Evolutionary conservation across 2,113 vertebrate species (phyloP), one percentile per base, ranked within the genome.

Genomic region (Galemys pyrenaicus): DNA sequence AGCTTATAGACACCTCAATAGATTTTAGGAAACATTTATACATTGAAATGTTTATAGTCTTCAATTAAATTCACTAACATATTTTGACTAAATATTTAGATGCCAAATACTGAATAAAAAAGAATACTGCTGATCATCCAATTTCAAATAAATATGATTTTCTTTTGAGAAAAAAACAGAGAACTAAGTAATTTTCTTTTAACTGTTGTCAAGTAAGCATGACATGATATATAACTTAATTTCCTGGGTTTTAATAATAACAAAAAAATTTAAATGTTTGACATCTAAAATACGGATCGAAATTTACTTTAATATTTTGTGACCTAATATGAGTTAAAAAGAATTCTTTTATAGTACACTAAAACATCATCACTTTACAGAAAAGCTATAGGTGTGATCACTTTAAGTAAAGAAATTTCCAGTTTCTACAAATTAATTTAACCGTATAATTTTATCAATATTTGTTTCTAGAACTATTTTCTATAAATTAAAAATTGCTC

Each of bases 401-500:
- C 1, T 58, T 0, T 60, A 94, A 84, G 80, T 80, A 87, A 92
- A 91, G 49, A 93, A 94, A 92, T 49, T 46, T 94, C 28, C 17
- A 0, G 46, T 78, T 24, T 87, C 46, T 94, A 85, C 13, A 88
- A 92, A 91, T 86, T 93, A 92, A 92, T 78, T 90, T 96, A 89
- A 92, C 26, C 80, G 91, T 96, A 70, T 74, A 94, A 94, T 78
- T 94, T 37, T 94, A 92, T 75, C 65, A 94, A 41, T 95, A 94
- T 82, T 94, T 92, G 84, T 70, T 95, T 95, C 87, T 90, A 96
- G 84, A 96, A 89, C 94, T 71, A 96, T 90, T 96, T 97, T 96
- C 77, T 56, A 77, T 91, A 88, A 94, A 94, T 97, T 89, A 93
- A 96, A 96, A 95, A 88, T 93, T 94, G 87, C 75, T 96, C 80